Conservation (phyloP, 2,888 invertebrate species). For the Lycia hirtaria region DNA sequence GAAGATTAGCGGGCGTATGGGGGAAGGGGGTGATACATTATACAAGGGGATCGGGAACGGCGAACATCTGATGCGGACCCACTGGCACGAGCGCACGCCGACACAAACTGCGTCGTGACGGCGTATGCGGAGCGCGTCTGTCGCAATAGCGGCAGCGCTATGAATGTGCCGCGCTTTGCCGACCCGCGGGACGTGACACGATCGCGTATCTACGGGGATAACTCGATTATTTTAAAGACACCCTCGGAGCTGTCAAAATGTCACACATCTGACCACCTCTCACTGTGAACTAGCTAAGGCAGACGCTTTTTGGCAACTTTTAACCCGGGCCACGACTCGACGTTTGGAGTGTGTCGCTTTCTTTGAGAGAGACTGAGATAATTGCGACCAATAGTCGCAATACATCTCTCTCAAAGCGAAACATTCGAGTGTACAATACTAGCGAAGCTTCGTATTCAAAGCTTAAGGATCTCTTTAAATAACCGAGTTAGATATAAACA, state of each 20-base stretch:
- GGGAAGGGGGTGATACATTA: conserved; percentile 67
- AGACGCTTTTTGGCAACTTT: background rate
- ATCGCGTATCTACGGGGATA: conserved; percentile 1
- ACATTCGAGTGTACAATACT: too few species aligned
- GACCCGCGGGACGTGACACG: conserved; percentile 7
- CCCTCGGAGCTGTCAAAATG: background rate
- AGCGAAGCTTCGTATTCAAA: too few species aligned
- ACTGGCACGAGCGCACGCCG: conserved; percentile 25
- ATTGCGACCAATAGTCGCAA: too few species aligned
- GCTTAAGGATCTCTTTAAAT: too few species aligned
- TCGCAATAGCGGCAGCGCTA: conserved; percentile 42
- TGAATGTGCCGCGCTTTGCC: conserved; percentile 29
- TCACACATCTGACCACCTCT: background rate
- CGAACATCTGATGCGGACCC: conserved; percentile 20
- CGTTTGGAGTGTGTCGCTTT: too few species aligned
- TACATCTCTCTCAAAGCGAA: too few species aligned
- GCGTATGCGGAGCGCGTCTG: conserved; percentile 41
- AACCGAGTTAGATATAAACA: too few species aligned
- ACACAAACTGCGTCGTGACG: conserved; percentile 21
- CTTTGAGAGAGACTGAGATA: too few species aligned
- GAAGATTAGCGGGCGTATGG: conserved; percentile 53
- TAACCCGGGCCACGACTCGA: too few species aligned
- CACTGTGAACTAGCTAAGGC: too few species aligned
- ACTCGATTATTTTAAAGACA: background rate
- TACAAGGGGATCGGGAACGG: conserved; percentile 55